phyloP scores from a whole-genome alignment of 2,113 vertebrate species.

The Elanoides forficatus region DNA sequence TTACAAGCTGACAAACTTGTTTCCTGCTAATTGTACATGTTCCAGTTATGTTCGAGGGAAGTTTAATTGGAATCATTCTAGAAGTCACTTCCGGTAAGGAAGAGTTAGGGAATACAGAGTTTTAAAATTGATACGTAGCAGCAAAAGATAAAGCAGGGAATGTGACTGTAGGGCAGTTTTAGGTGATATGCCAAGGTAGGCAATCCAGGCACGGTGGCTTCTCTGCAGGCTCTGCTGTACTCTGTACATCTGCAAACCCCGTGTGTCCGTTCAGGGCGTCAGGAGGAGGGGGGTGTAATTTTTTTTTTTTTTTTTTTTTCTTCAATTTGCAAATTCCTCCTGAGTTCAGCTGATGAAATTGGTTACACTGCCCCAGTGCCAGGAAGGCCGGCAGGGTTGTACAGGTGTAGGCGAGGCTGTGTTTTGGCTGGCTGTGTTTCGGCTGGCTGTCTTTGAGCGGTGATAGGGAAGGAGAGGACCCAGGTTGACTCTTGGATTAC shows the following conservation, averaged over 20 bases:
- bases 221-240: not conserved
- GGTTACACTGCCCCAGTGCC: not conserved
- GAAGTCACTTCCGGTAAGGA: not conserved
- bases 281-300: not conserved
- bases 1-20: not conserved
- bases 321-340: not conserved
- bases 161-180: not conserved
- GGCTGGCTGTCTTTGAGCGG: not conserved
- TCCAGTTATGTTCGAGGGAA: not conserved
- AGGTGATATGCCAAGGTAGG: not conserved
- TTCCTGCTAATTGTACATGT: not conserved
- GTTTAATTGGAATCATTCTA: not conserved
- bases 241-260: not conserved
- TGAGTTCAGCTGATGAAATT: not conserved
- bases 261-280: accelerated
- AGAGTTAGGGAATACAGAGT: not conserved
- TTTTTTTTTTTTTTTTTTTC: accelerated
- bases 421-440: not conserved
- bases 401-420: not conserved
- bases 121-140: not conserved
- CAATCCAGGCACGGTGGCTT: not conserved
- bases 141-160: not conserved
- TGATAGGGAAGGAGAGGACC: not conserved
- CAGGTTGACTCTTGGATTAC: not conserved
- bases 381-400: not conserved